Percentiles rank a stretch among this genome's conserved stretches.
These are phyloP conservation scores for Craseonycteris thonglongyai DNA, from an alignment of 2,113 vertebrate genomes.

Conservation along the genomic window DNA sequence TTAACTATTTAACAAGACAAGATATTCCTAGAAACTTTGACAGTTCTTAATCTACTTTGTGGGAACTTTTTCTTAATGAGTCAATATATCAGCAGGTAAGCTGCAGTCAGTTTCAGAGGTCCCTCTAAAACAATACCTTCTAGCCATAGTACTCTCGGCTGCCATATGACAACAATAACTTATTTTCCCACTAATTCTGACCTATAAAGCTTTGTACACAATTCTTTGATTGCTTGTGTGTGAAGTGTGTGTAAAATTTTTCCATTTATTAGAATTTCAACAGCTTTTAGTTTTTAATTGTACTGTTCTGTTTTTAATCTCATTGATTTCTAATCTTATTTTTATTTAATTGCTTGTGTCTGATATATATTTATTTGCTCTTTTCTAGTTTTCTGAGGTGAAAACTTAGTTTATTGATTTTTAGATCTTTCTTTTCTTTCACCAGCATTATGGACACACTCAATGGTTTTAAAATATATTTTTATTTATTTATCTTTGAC, in stretches of 20 bases:
- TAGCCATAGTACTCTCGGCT: neutral
- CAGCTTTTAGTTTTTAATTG: neutral
- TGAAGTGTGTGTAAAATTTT: neutral
- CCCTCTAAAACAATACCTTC: neutral
- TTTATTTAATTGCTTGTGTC: neutral
- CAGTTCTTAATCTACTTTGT: neutral
- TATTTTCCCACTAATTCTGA: neutral
- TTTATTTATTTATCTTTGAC: no score
- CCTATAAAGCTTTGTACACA: neutral
- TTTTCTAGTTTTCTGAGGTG: neutral
- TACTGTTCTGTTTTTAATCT: neutral
- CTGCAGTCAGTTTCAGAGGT: neutral
- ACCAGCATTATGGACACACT: no score
- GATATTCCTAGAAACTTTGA: neutral
- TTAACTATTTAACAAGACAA: neutral
- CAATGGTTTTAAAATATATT: no score
- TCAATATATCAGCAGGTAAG: neutral
- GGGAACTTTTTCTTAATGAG: neutral
- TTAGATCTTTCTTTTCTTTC: neutral
- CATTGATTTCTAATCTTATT: neutral
- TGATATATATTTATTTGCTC: neutral
- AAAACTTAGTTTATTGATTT: neutral
- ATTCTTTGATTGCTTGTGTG: neutral
- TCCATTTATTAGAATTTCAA: neutral
- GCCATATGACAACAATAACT: neutral